Base-by-base conservation (phyloP, 2,113 vertebrate species). In the Fukomys damarensis region DNA sequence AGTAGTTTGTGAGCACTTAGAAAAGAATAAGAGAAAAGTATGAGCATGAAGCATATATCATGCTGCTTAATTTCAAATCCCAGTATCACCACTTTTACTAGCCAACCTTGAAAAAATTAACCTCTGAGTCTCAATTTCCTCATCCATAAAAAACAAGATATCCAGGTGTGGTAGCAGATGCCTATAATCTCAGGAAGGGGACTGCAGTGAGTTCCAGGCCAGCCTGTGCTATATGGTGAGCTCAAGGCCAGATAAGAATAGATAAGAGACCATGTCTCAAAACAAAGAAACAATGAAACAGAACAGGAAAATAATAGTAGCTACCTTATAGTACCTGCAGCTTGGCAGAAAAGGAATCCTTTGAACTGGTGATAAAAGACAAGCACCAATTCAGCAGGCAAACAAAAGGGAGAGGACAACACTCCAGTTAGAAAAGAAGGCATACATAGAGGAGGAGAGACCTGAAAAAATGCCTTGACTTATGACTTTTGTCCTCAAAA, bases 291-390 rank as follows among this genome's bases (percentile, higher is more conserved):
- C 43, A 46, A 76, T 14, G 10, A 58, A 58, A 58, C 12, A 5
- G 5, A 76, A n/a, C 77, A 74, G 81, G 49, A 86, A 56, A 88
- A 83, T 82, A 93, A 94, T 26, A 91, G 61, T 38, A 72, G 16
- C 59, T 82, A 61, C 54, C 70, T 94, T 84, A 85, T 5, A 95
- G 61, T 46, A 49, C 52, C 81, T 20, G 5, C 92, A 38, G 56
- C 52, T n/a, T 66, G 72, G 26, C 89, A 46, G 92, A 94, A 91
- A 91, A 38, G 49, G 80, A 91, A 89, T 24, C 54, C 66, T 81
- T 80, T 79, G 94, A 95, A 41, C 66, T 61, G 83, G 2, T 93
- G 70, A 65, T 88, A 74, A 95, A 95, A 74, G 58, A 88, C 35
- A 74, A 89, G 65, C 6, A 46, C 19, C 66, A 84, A 35, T 68